A percentile compares a stretch with the other conserved stretches of the same genome.
Conservation (phyloP, 2,797 vertebrate species). For the Etheostoma perlongum region DNA sequence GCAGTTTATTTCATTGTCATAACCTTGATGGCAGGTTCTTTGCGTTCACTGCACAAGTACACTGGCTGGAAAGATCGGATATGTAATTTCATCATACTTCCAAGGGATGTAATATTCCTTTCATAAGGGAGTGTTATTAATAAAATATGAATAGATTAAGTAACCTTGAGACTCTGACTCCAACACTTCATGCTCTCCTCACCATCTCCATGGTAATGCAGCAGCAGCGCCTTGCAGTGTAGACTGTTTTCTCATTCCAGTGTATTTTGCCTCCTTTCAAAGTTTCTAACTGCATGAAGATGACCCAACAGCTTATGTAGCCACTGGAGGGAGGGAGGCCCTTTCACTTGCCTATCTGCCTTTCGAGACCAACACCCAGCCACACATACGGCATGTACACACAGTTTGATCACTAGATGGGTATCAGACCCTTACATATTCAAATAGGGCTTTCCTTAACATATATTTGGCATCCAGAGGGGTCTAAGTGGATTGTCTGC, state of each 20-base stretch:
- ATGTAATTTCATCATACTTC: constrained; percentile 75
- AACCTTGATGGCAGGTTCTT: constrained; percentile 51
- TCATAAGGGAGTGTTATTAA: constrained; percentile 73
- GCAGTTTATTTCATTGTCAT: constrained; percentile 70
- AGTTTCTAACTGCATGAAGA: constrained; percentile 63
- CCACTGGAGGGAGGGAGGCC: constrained; percentile 24
- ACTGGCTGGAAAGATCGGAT: constrained; percentile 56
- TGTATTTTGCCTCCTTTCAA: constrained; percentile 59
- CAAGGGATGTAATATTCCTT: constrained; percentile 71
- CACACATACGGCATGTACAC: constrained; percentile 20
- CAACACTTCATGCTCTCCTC: constrained; percentile 67
- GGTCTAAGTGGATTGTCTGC: constrained; percentile 2
- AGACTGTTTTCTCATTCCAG: constrained; percentile 62
- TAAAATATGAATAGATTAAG: constrained; percentile 81
- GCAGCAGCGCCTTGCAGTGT: constrained; percentile 68
- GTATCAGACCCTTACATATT: constrained; percentile 16
- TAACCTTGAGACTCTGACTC: constrained; percentile 82
- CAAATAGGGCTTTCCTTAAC: constrained; percentile 7
- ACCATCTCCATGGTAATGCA: constrained; percentile 83
- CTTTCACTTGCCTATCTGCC: constrained; percentile 44
- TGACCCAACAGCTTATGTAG: constrained; percentile 46
- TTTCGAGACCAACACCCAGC: constrained; percentile 33
- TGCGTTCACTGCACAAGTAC: constrained; percentile 45
- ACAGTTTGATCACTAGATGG: constrained; percentile 18
- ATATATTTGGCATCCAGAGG: neutral